Evolutionary conservation across 92 coral and sea anemone species (phyloP).

Genomic region (Umimayanthus chanpuru): DNA sequence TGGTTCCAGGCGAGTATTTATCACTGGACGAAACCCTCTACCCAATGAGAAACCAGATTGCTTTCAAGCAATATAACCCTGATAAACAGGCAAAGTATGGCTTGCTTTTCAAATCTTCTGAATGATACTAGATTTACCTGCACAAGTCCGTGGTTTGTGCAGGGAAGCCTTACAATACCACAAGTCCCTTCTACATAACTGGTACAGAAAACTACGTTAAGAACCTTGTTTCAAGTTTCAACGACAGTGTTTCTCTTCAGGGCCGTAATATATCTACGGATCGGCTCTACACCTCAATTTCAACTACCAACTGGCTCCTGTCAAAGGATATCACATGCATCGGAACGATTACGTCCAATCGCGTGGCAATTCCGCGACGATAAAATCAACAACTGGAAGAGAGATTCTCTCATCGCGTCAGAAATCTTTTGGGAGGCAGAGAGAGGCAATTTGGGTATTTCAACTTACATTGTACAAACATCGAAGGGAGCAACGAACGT

Average conservation of each 20-base stretch:
- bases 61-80: conserved; percentile 18
- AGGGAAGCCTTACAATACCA: not conserved
- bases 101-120: not conserved
- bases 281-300: no score
- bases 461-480: not conserved
- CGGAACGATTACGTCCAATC: no score
- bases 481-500: not conserved
- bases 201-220: conserved; percentile 1
- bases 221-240: not conserved
- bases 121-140: not conserved
- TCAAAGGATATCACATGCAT: no score
- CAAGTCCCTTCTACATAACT: not conserved
- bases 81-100: conserved; percentile 36
- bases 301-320: no score
- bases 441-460: not conserved
- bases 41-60: conserved; percentile 1
- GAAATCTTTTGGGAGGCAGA: not conserved
- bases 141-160: not conserved
- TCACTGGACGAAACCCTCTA: conserved; percentile 36
- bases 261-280: not conserved
- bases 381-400: not conserved
- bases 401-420: not conserved
- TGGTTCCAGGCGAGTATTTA: not conserved
- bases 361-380: no score
- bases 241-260: not conserved